phyloP scores from a whole-genome alignment of 1,140 invertebrate genomes.

The Heliconius hermathena region DNA sequence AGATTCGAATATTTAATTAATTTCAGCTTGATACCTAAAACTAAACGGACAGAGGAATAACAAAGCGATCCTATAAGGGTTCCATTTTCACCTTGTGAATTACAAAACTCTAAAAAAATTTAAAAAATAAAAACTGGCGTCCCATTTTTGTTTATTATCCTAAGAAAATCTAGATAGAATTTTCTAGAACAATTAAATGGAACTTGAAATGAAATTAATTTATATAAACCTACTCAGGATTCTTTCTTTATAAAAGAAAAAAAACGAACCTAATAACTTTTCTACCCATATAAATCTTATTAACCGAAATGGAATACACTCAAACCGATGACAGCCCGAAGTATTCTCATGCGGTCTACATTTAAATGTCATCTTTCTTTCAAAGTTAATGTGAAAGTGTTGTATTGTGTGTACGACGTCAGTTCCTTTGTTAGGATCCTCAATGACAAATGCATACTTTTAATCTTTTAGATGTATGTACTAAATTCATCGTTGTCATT shows the following conservation, averaged over 20 bases:
- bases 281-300: constrained; percentile 63
- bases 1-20: too few species aligned
- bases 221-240: not conserved
- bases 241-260: not conserved
- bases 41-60: too few species aligned
- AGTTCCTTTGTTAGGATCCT: constrained; percentile 35
- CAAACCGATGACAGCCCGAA: constrained; percentile 52
- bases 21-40: too few species aligned
- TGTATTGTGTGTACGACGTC: constrained; percentile 39
- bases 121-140: too few species aligned
- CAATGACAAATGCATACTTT: constrained; percentile 33
- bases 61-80: too few species aligned
- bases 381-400: constrained; percentile 39
- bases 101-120: too few species aligned
- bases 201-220: not conserved
- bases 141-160: too few species aligned
- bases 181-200: not conserved
- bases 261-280: not conserved
- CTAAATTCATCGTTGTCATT: constrained; percentile 13
- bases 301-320: constrained; percentile 44
- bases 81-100: too few species aligned
- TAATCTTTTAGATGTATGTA: constrained; percentile 16
- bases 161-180: too few species aligned
- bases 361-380: constrained; percentile 56
- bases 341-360: constrained; percentile 58